phyloP scores from a whole-genome alignment of 2,797 vertebrate genomes.

The Limnodromus scolopaceus region DNA sequence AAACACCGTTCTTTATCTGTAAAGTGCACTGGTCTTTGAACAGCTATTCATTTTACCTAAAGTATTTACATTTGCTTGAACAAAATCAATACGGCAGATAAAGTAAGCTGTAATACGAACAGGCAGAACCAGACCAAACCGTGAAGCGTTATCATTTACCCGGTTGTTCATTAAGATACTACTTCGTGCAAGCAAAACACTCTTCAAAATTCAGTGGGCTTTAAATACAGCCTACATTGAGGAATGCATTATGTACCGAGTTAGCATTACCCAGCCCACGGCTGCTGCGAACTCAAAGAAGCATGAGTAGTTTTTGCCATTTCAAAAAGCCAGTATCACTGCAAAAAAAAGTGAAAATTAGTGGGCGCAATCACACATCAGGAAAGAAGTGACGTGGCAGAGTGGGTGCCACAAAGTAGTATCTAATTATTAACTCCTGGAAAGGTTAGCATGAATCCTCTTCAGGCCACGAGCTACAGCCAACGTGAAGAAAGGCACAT shows the following conservation, averaged over 20 bases:
- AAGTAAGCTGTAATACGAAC: conserved; percentile 37
- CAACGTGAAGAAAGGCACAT: not conserved
- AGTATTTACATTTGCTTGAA: conserved; percentile 72
- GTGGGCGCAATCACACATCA: conserved; percentile 39
- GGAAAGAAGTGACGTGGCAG: conserved; percentile 33
- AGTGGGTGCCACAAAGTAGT: conserved; percentile 50
- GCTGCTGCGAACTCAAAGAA: conserved; percentile 38
- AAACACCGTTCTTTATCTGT: conserved; percentile 73
- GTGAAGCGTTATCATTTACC: conserved; percentile 27
- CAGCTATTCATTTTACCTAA: conserved; percentile 66
- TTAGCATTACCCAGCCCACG: conserved; percentile 59
- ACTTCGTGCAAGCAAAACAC: conserved; percentile 44
- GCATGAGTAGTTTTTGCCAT: conserved; percentile 57
- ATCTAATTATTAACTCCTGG: conserved; percentile 52
- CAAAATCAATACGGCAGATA: conserved; percentile 58
- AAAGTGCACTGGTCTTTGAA: conserved; percentile 72
- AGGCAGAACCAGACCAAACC: conserved; percentile 43
- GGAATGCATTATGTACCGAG: conserved; percentile 36
- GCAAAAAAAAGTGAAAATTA: conserved; percentile 65
- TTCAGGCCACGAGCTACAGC: conserved; percentile 12
- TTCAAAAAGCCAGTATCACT: conserved; percentile 40
- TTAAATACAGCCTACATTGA: conserved; percentile 57
- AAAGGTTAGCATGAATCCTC: conserved; percentile 56
- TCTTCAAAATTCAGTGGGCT: conserved; percentile 39
- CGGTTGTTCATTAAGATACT: conserved; percentile 51